A percentile compares a stretch with the other conserved stretches of the same genome.
Evolutionary conservation across 2,888 invertebrate genomes (phyloP).

Genomic region (Xestobium rufovillosum): DNA sequence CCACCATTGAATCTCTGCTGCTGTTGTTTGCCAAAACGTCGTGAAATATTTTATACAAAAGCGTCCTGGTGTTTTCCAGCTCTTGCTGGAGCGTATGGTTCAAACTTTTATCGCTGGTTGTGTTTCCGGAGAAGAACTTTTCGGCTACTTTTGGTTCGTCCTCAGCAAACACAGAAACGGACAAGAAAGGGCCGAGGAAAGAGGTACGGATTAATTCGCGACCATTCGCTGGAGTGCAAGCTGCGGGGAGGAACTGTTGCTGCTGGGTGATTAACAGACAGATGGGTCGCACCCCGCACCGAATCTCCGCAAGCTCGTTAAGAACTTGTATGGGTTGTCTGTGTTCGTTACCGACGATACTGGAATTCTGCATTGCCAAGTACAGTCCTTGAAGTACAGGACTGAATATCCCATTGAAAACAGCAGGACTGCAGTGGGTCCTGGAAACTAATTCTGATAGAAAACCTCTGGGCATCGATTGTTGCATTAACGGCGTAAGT

Average conservation of each 20-base stretch:
- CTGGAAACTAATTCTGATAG: conserved; percentile 50
- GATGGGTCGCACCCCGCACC: conserved; percentile 68
- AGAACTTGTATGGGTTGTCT: conserved; percentile 52
- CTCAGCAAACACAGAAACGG: conserved; percentile 87
- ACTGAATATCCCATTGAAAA: conserved; percentile 54
- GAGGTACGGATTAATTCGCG: conserved; percentile 80
- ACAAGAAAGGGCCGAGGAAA: conserved; percentile 86
- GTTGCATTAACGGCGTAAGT: conserved; percentile 59
- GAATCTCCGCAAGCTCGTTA: conserved; percentile 73
- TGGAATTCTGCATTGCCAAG: conserved; percentile 58
- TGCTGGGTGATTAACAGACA: conserved; percentile 59
- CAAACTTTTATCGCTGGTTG: conserved; percentile 55
- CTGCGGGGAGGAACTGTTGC: conserved; percentile 65
- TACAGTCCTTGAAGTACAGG: conserved; percentile 66
- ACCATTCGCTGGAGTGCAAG: conserved; percentile 70
- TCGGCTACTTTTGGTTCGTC: conserved; percentile 73
- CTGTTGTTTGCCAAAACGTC: conserved; percentile 73
- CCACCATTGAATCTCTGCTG: conserved; percentile 71
- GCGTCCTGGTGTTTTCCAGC: conserved; percentile 67
- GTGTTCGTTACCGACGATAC: conserved; percentile 61
- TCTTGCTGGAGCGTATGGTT: conserved; percentile 69
- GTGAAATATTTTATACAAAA: conserved; percentile 76
- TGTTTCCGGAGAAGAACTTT: conserved; percentile 48
- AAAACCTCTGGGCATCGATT: conserved; percentile 67
- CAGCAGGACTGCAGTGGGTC: conserved; percentile 50